Evolutionary conservation across 1,140 invertebrate species (phyloP), one percentile per base, ranked within the genome.

Genomic region (honey bee (Apis mellifera)): DNA sequence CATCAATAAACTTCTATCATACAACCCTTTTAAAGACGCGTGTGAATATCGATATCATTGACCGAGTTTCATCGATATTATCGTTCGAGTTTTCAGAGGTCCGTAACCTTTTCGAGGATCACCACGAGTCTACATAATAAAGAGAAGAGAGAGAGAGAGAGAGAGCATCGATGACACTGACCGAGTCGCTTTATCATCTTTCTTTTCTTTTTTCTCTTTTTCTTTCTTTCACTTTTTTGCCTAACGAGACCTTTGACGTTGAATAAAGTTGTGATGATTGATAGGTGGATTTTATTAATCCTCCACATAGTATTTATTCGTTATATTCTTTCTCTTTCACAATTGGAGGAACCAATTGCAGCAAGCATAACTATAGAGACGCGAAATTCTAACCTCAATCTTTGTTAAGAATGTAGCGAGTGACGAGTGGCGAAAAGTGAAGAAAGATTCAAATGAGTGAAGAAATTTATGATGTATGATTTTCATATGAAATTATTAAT

Each of bases 1-100:
- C 42, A 74, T 15, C 55, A 48, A 50, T 74, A 62, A 60, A 50
- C 42, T n/a, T 62, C 15, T 15, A 9, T 62, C 32, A 32, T 60
- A 62, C 57, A 23, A 74, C n/a, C 48, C 19, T 64, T 64, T n/a
- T 7, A 64, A 75, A 64, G 19, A 57, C 70, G 23, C 72, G 11
- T 72, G 48, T 69, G 65, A 78, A 77, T 52, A 81, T 68, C 84
- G 55, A 77, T 86, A 82, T 54, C 55, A 21, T 65, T 52, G 64
- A 57, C 82, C 68, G 72, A 84, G 71, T 78, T 81, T 74, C 65
- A 23, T 23, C 23, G 54, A 42, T 42, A 42, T 42, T 42, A 42
- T 42, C 5, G 32, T 42, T 42, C 32, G 32, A 42, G 32, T 42
- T 82, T 52, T 4, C 48, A 13, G 73, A 13, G 68, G 54, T 71